Evolutionary conservation across 2,888 invertebrate genomes (phyloP), one percentile per base, ranked within the genome.

Genomic region (Axea sp.): DNA sequence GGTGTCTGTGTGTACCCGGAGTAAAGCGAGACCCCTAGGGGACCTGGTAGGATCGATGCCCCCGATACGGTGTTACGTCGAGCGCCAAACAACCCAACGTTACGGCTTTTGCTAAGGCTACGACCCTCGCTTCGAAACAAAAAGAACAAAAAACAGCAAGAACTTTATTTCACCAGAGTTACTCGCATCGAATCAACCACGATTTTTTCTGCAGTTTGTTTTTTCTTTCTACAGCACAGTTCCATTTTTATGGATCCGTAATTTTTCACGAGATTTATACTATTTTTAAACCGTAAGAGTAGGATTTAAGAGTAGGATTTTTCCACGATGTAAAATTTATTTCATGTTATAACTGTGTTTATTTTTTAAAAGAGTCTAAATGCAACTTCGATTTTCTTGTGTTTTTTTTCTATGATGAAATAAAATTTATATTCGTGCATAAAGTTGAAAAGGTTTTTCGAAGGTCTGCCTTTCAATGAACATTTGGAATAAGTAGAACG

Each of bases 31-130:
- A 80, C 80, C 82, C 80, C 84, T 76, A 80, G 78, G 73, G 85
- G 84, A 86, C 84, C 84, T 79, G 80, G 75, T 73, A 83, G 80
- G 83, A 87, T 87, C 87, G 86, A 86, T 87, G 86, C 82, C 81
- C 82, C 75, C 83, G 80, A 83, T 83, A 80, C 73, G 19, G 77
- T 65, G 68, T 76, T 76, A 72, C 73, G 64, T 53, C 37, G 55
- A 67, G 67, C 76, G 73, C 76, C 77, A 78, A 73, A 76, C 76
- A 78, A 80, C 77, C 81, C 76, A 76, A 73, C 72, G n/a, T n/a
- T n/a, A 31, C 19, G 6, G 60, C 53, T 28, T 60, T 37, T 17
- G 31, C 59, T 49, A 39, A 41, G 24, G 53, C 37, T 39, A 33
- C 51, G 17, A 60, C 67, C 49, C 51, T 59, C 43, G 35, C 43